phyloP scores from a whole-genome alignment of 2,888 invertebrate species.

The Polylopha cassiicola region DNA sequence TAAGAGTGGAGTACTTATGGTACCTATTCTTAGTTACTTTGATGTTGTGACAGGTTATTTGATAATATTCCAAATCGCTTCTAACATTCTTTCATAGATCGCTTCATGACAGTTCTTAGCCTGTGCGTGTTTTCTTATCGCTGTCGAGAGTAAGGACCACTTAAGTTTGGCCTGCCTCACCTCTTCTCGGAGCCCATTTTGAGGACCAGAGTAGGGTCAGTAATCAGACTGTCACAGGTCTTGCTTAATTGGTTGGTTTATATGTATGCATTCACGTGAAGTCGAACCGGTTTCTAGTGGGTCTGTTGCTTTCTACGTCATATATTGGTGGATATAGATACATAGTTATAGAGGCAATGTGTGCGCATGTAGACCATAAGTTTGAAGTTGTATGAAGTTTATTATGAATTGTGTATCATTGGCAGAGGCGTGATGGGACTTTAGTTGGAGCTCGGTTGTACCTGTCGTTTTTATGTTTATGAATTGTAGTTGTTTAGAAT shows the following conservation, averaged over 20 bases:
- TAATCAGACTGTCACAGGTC: slow-evolving; percentile 61
- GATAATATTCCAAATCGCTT: slow-evolving; percentile 30
- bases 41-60: no score
- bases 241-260: slow-evolving; percentile 63
- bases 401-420: slow-evolving; percentile 69
- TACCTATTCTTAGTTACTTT: no score
- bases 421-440: slow-evolving; percentile 58
- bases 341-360: slow-evolving; percentile 49
- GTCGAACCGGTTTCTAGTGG: slow-evolving; percentile 64
- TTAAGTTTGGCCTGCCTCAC: slow-evolving; percentile 46
- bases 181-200: slow-evolving; percentile 37
- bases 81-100: slow-evolving; percentile 50
- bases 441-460: slow-evolving; percentile 48
- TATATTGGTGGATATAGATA: slow-evolving; percentile 57
- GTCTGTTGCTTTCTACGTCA: slow-evolving; percentile 68
- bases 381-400: slow-evolving; percentile 57
- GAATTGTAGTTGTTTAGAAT: slow-evolving; percentile 36
- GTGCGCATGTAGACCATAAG: slow-evolving; percentile 49
- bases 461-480: slow-evolving; percentile 49
- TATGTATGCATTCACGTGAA: slow-evolving; percentile 66
- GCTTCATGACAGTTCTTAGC: slow-evolving; percentile 55
- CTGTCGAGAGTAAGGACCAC: slow-evolving; percentile 53
- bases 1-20: no score
- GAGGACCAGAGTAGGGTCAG: slow-evolving; percentile 43
- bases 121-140: slow-evolving; percentile 67